These are phyloP conservation scores for Biston stratarius DNA, from an alignment of 2,888 invertebrate genomes.

Conservation along the genomic window DNA sequence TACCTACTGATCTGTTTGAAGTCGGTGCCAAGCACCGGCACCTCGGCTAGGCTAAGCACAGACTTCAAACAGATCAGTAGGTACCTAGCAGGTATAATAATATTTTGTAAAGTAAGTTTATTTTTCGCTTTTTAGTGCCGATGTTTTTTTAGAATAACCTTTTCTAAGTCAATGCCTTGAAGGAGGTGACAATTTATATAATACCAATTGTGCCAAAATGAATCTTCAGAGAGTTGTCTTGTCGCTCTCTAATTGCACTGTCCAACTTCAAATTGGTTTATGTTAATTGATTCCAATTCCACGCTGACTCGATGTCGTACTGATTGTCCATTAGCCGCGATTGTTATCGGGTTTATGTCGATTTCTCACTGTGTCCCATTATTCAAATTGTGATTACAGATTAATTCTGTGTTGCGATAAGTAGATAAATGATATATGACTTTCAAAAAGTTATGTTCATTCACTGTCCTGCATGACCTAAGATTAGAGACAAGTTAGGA, in stretches of 20 bases:
- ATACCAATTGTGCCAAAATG: slow-evolving; percentile 21
- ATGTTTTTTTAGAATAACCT: too few relatives aligned
- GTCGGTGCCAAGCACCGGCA: too few relatives aligned
- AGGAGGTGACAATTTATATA: not conserved
- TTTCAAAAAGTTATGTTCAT: too few relatives aligned
- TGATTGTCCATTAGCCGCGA: slow-evolving; percentile 45
- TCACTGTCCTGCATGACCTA: too few relatives aligned
- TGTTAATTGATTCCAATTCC: slow-evolving; percentile 77
- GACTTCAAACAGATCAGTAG: too few relatives aligned
- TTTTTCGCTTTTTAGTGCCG: too few relatives aligned
- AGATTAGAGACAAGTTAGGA: too few relatives aligned
- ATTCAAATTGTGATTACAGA: slow-evolving; percentile 21
- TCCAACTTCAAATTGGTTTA: slow-evolving; percentile 72
- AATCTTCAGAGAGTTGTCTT: slow-evolving; percentile 42
- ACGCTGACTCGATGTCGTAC: slow-evolving; percentile 57
- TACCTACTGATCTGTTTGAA: too few relatives aligned
- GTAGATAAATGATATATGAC: too few relatives aligned
- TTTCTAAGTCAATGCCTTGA: not conserved
- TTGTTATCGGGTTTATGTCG: slow-evolving; percentile 52
- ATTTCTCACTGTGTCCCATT: slow-evolving; percentile 49
- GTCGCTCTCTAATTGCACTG: slow-evolving; percentile 71
- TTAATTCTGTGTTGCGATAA: not conserved
- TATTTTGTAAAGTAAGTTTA: too few relatives aligned
- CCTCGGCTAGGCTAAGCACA: too few relatives aligned
- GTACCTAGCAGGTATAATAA: too few relatives aligned